Percentiles rank a stretch among this genome's conserved stretches.
Conservation (phyloP, 2,888 invertebrate genomes). For the Alsophila aescularia region DNA sequence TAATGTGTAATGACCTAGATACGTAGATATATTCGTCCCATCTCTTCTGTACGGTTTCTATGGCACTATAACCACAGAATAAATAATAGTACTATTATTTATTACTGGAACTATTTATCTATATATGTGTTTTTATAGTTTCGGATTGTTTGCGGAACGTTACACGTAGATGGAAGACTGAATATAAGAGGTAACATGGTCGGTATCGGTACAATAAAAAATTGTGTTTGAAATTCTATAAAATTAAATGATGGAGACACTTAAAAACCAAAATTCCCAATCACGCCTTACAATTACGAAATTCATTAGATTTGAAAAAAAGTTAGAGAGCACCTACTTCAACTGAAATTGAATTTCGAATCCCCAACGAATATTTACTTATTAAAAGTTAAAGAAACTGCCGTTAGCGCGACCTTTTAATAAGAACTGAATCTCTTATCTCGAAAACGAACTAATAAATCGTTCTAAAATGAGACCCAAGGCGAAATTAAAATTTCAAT, state of each 20-base stretch:
- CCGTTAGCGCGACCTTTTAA: slow-evolving; percentile 29
- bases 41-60: neutral
- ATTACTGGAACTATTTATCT: too few relatives aligned
- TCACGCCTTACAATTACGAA: neutral
- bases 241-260: too few relatives aligned
- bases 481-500: slow-evolving; percentile 55
- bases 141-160: slow-evolving; percentile 54
- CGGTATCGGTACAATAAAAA: slow-evolving; percentile 1
- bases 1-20: too few relatives aligned
- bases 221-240: neutral
- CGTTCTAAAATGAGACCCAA: slow-evolving; percentile 39
- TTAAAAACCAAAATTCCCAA: neutral
- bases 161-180: slow-evolving; percentile 46
- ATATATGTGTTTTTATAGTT: slow-evolving; percentile 34
- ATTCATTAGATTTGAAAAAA: slow-evolving; percentile 5
- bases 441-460: slow-evolving; percentile 33
- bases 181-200: slow-evolving; percentile 26
- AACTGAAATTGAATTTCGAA: slow-evolving; percentile 20
- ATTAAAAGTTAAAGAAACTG: slow-evolving; percentile 21
- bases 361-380: slow-evolving; percentile 22
- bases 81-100: too few relatives aligned
- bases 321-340: slow-evolving; percentile 4
- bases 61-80: slow-evolving; percentile 2
- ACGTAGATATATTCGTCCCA: neutral
- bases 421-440: slow-evolving; percentile 26